Base-by-base conservation (phyloP, 2,113 vertebrate genomes). In the human region DNA sequence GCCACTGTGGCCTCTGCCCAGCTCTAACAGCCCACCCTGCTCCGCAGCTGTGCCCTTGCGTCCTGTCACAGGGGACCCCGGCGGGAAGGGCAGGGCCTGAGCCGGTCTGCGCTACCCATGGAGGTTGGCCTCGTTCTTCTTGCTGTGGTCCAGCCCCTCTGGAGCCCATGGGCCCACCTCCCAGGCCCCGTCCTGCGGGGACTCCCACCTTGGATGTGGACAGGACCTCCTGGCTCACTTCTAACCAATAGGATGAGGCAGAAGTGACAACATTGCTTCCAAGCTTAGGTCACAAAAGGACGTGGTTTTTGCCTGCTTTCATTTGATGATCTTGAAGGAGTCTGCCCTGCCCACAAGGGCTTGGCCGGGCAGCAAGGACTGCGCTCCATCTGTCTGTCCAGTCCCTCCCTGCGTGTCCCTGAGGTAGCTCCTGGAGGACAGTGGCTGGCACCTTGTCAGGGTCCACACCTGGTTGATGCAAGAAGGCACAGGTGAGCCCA, bases 101-200 rank as follows among this genome's bases (percentile, higher is more conserved):
- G n/a, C 12, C 1, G 11, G 52, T 7, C 73, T n/a, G 59, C 25
- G 2, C 9, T 2, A 1, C 50, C 38, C 84, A n/a, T 40, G 2
- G 17, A 64, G 57, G 73, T 1, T 40, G 9, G 52, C 23, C 43
- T 3, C 35, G 1, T 25, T 61, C 57, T 11, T 8, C 50, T 32
- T 14, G 11, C 23, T 6, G 40, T 7, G 30, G 50, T 18, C n/a
- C 4, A 35, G 20, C 50, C 32, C 79, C 12, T 30, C 25, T 18
- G 20, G 43, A n/a, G 8, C 73, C 84, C n/a, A 13, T 5, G 2
- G 57, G 55, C 16, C 48, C 1, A 0, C 8, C n/a, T 64, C 55
- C 55, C 3, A 1, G 9, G 0, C 64, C 30, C 38, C 0, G 1
- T 82, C 66, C 48, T 23, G 45, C 1, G 14, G 16, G 17, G 76